These are phyloP conservation scores for Heliconius himera DNA, from an alignment of 1,140 invertebrate genomes.

Conservation along the genomic window DNA sequence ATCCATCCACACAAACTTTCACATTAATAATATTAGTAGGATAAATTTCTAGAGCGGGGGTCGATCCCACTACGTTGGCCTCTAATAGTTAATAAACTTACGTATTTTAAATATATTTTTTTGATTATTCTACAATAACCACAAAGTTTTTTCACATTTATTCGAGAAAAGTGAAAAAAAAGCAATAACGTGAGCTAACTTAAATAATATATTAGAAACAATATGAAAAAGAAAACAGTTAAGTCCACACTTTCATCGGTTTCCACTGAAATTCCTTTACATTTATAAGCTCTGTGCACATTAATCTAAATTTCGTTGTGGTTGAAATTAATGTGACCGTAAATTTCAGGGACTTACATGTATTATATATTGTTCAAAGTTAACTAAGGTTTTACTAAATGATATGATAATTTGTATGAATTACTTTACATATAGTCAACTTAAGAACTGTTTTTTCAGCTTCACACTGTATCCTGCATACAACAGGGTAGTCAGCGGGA, in stretches of 20 bases:
- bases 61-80: no score
- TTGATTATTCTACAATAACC: no score
- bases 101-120: no score
- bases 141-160: no score
- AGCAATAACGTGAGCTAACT: no score
- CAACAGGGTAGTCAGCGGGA: background rate
- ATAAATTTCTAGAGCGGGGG: no score
- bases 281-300: slow-evolving; percentile 23
- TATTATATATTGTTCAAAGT: slow-evolving; percentile 10
- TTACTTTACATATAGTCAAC: slow-evolving; percentile 3
- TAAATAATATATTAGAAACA: background rate
- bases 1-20: no score
- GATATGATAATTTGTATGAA: slow-evolving; percentile 29
- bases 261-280: background rate
- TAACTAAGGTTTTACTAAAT: slow-evolving; percentile 27
- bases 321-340: slow-evolving; percentile 27
- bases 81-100: no score
- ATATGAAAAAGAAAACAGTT: background rate
- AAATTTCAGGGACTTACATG: slow-evolving; percentile 27
- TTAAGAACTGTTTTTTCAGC: background rate
- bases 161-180: no score
- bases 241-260: background rate
- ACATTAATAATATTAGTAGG: no score
- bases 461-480: background rate
- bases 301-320: slow-evolving; percentile 30